A percentile compares a stretch with the other conserved stretches of the same genome.
Evolutionary conservation across 2,888 invertebrate genomes (phyloP).

Genomic region (Ceriagrion tenellum): DNA sequence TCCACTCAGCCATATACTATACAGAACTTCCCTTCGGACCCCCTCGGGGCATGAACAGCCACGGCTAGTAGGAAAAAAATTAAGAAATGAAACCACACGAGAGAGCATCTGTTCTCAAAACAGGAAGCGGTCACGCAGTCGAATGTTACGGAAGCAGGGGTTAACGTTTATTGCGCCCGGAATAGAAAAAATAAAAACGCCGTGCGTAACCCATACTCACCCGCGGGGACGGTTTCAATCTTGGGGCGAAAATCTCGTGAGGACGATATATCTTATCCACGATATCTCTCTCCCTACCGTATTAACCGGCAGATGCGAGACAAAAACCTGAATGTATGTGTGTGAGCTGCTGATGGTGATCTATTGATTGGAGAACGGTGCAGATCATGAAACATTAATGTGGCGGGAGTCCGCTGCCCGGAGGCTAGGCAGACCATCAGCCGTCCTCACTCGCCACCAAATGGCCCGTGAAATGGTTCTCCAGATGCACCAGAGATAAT

Average conservation of each 20-base stretch:
- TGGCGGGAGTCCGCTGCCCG: neutral
- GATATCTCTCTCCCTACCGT: neutral
- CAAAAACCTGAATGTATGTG: neutral
- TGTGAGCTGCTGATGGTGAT: neutral
- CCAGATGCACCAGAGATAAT: neutral
- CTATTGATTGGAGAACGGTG: neutral
- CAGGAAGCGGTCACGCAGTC: neutral
- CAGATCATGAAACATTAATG: constrained; percentile 37
- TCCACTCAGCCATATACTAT: neutral
- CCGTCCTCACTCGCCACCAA: neutral
- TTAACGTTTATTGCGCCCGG: neutral
- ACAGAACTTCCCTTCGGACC: neutral
- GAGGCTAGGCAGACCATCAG: neutral
- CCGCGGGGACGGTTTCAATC: constrained; percentile 2
- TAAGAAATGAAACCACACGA: neutral
- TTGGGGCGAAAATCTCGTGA: neutral
- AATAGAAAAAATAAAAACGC: neutral
- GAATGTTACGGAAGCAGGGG: neutral
- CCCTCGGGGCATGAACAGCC: neutral
- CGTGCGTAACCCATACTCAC: neutral
- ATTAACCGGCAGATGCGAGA: neutral
- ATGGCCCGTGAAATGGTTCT: neutral
- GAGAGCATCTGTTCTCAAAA: constrained; percentile 4
- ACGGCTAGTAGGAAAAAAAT: neutral
- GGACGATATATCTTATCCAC: neutral